Evolutionary conservation across 1,140 invertebrate species (phyloP).

Genomic region (Neomicropteryx cornuta): DNA sequence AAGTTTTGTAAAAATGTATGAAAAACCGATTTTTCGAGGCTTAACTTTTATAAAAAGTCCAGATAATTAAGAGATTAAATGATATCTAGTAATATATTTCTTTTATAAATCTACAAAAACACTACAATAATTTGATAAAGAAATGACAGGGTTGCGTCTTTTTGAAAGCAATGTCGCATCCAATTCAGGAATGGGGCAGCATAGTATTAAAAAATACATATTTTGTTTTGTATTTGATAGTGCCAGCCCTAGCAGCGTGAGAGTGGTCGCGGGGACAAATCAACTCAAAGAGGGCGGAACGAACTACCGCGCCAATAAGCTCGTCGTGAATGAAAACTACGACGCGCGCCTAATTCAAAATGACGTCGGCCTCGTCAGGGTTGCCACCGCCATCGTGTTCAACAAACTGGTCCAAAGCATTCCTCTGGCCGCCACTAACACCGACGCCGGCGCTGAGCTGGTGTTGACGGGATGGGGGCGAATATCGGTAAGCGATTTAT

Average conservation of each 20-base stretch:
- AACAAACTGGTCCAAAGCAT: slow-evolving; percentile 28
- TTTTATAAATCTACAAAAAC: no score
- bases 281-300: slow-evolving; percentile 35
- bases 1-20: no score
- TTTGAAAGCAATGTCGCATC: no score
- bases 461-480: slow-evolving; percentile 39
- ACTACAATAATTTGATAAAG: no score
- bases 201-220: no score
- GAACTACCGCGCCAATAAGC: slow-evolving; percentile 27
- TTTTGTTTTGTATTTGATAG: no score
- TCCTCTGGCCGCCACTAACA: slow-evolving; percentile 20
- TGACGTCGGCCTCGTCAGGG: slow-evolving; percentile 40
- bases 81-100: no score
- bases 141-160: no score
- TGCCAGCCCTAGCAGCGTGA: slow-evolving; percentile 18
- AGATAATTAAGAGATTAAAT: no score
- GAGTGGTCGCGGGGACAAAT: slow-evolving; percentile 39
- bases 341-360: slow-evolving; percentile 30
- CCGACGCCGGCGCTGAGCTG: slow-evolving; percentile 25
- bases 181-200: no score
- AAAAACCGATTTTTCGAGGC: no score
- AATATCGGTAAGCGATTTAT: slow-evolving; percentile 30
- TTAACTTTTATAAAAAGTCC: no score
- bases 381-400: slow-evolving; percentile 31
- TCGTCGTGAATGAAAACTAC: slow-evolving; percentile 38